Evolutionary conservation across 2,113 vertebrate species (phyloP).

Genomic region (Atractosteus spatula): DNA sequence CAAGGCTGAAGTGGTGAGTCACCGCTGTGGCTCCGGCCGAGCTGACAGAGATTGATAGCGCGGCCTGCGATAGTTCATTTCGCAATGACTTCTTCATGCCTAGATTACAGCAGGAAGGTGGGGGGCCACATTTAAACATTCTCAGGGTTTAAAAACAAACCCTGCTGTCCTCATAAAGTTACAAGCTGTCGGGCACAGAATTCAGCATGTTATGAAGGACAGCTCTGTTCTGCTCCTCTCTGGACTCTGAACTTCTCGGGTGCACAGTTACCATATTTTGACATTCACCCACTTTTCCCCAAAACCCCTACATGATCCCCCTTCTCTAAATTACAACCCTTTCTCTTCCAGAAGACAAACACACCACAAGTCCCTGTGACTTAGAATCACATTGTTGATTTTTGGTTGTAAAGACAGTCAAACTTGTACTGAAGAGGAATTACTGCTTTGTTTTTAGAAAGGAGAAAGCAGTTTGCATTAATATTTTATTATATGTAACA

Average conservation of each 20-base stretch:
- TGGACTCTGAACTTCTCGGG: too few relatives aligned
- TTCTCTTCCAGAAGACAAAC: too few relatives aligned
- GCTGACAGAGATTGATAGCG: slow-evolving; percentile 18
- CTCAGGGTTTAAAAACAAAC: neutral
- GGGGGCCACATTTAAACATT: neutral
- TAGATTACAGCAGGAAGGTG: neutral
- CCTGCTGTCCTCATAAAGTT: neutral
- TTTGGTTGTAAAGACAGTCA: too few relatives aligned
- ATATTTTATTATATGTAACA: too few relatives aligned
- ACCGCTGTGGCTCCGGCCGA: neutral
- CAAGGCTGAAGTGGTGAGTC: neutral
- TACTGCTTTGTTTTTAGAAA: too few relatives aligned
- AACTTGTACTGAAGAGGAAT: too few relatives aligned
- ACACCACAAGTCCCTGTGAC: too few relatives aligned
- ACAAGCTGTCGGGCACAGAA: neutral
- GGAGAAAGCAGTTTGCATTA: too few relatives aligned
- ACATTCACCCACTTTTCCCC: too few relatives aligned
- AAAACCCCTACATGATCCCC: neutral
- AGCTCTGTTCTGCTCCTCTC: too few relatives aligned
- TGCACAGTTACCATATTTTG: too few relatives aligned
- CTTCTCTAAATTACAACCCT: neutral
- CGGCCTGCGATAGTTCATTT: neutral
- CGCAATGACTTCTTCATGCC: neutral
- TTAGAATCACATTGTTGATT: too few relatives aligned
- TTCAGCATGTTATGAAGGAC: neutral